Conservation (phyloP, 2,113 vertebrate species). For the Leuciscus idus region DNA sequence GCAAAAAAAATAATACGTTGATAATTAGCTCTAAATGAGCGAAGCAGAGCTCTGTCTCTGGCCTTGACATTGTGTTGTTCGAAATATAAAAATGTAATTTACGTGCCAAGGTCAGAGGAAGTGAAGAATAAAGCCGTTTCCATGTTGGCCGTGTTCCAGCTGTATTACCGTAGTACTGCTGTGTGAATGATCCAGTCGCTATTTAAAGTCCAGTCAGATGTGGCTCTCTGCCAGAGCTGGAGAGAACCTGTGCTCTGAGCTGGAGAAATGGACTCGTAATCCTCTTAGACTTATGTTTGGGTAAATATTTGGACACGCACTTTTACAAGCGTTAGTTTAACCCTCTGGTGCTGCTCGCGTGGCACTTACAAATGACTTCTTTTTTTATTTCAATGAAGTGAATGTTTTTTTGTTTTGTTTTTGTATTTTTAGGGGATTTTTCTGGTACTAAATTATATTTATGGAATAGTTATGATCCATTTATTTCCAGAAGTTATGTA, state of each 20-base stretch:
- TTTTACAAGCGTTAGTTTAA: slow-evolving; percentile 19
- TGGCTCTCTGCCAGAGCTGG: slow-evolving; percentile 33
- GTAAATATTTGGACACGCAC: slow-evolving; percentile 30
- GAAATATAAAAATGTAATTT: slow-evolving; percentile 58
- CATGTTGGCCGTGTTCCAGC: slow-evolving; percentile 20
- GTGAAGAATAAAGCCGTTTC: slow-evolving; percentile 40
- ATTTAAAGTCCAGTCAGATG: slow-evolving; percentile 47
- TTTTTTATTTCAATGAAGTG: no score
- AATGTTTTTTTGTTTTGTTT: no score
- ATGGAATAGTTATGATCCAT: no score
- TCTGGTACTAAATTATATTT: no score
- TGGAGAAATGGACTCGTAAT: slow-evolving; percentile 24
- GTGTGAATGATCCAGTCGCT: slow-evolving; percentile 46
- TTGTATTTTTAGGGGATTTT: no score
- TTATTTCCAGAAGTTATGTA: no score
- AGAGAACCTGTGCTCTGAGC: neutral
- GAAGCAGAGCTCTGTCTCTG: slow-evolving; percentile 57
- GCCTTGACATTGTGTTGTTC: slow-evolving; percentile 54
- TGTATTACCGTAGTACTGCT: neutral
- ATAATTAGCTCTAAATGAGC: slow-evolving; percentile 56
- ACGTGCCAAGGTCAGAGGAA: slow-evolving; percentile 63
- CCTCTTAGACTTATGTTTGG: slow-evolving; percentile 26
- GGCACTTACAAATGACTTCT: no score
- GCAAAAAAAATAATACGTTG: neutral
- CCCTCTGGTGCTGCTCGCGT: no score